Evolutionary conservation across 2,797 vertebrate genomes (phyloP).

Genomic region (Enteromius afrohamiltoni): DNA sequence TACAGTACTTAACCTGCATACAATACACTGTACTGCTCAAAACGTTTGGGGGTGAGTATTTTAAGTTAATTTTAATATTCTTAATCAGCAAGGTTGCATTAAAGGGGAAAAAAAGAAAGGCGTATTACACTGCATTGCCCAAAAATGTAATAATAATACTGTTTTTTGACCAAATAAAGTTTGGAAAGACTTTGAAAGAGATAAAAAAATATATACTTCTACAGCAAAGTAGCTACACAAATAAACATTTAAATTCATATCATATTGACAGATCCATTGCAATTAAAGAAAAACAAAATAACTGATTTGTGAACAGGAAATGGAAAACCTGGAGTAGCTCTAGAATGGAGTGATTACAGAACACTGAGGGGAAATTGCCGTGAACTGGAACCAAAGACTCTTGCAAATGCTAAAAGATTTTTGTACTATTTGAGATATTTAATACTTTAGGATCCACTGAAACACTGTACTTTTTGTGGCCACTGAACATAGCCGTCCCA

Average conservation of each 20-base stretch:
- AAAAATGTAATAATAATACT: neutral
- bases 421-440: slow-evolving; percentile 15
- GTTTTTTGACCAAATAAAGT: neutral
- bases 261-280: neutral
- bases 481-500: slow-evolving; percentile 14
- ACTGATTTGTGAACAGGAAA: neutral
- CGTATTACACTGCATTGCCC: neutral
- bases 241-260: neutral
- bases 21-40: neutral
- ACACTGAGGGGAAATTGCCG: neutral
- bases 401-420: slow-evolving; percentile 3
- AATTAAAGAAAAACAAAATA: neutral
- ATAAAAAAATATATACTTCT: neutral
- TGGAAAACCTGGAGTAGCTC: neutral
- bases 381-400: neutral
- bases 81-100: neutral
- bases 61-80: neutral
- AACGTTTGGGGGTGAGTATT: neutral
- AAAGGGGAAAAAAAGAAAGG: neutral
- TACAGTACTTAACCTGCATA: neutral
- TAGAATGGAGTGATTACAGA: neutral
- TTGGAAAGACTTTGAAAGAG: neutral
- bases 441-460: slow-evolving; percentile 10
- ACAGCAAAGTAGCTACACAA: neutral
- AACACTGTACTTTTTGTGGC: neutral